Evolutionary conservation across 2,888 invertebrate genomes (phyloP), one percentile per base, ranked within the genome.

Genomic region (Drosophila aldrichi): DNA sequence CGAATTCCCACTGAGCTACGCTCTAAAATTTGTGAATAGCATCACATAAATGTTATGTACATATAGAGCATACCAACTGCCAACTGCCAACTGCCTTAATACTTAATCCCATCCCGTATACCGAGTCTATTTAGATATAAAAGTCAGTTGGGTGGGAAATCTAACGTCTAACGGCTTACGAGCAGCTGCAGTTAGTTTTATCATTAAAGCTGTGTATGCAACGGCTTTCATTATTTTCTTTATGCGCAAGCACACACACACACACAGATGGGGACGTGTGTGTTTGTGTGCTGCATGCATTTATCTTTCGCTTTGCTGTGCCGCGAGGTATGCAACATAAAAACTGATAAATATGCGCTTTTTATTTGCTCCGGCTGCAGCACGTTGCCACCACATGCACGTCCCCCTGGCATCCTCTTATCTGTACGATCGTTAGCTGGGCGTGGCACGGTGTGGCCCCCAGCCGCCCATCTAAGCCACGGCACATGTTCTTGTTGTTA

Each of bases 271-370:
- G 5, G 18, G n/a, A 22, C 9, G 25, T 18, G 29, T 20, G 18
- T 6, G 25, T 9, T 8, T 56, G 18, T n/a, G 18, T 48, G 49
- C 5, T 25, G 34, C 29, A 56, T 54, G 52, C 63, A 67, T 70
- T 67, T 70, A 74, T 74, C 64, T 62, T 29, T 52, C 52, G 62
- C 77, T 58, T 68, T 52, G 58, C 48, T 38, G 72, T 70, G 70
- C 79, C 76, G 64, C 76, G 70, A 80, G 70, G 83, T 83, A 86
- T 83, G 80, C 86, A 78, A 66, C 80, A 82, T 79, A 75, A 81
- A 72, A 74, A 67, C 58, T 77, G 70, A 81, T 83, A 83, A 82
- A 77, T 77, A 79, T 80, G 83, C 67, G 71, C 71, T 73, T 80
- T 80, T 80, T 80, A 79, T 79, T 77, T 68, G 62, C 60, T 18